These are phyloP conservation scores for Sapajus apella DNA, from an alignment of 2,113 vertebrate genomes.

Conservation along the genomic window DNA sequence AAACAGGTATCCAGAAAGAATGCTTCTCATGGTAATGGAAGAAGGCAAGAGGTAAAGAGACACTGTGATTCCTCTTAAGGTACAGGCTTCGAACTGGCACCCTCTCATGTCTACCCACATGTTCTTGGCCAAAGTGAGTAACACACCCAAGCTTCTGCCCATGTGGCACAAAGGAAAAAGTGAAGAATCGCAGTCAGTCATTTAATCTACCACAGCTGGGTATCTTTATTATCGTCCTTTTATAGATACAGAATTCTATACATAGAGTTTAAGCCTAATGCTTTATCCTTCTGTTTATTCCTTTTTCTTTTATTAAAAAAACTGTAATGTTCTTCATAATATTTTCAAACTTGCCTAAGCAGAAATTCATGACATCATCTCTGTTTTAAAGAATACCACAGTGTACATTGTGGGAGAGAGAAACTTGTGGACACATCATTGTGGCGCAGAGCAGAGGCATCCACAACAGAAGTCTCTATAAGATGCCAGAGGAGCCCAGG, in stretches of 20 bases:
- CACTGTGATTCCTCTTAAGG: background rate
- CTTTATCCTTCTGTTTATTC: background rate
- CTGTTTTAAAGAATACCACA: background rate
- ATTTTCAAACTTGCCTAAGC: background rate
- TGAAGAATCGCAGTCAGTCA: background rate
- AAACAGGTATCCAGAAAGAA: background rate
- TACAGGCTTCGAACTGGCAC: background rate
- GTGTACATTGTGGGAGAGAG: background rate
- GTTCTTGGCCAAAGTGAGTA: background rate
- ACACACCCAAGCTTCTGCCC: background rate
- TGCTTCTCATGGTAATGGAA: background rate
- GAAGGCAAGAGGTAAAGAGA: background rate
- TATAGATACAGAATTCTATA: background rate
- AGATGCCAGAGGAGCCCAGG: too few species aligned
- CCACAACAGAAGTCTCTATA: background rate
- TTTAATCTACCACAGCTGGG: background rate
- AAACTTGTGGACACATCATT: rapidly evolving
- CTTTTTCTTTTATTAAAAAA: background rate
- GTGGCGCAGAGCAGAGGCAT: background rate
- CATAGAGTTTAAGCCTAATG: background rate
- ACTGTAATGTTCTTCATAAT: background rate
- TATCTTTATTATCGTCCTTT: background rate
- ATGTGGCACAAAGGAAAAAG: rapidly evolving
- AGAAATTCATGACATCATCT: background rate
- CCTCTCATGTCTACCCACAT: rapidly evolving